A percentile compares a stretch with the other conserved stretches of the same genome.
Conservation (phyloP, 2,113 vertebrate genomes). For the human region GRCh38 chr6:7505001-7505500, state of each 20-base stretch:
- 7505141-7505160: neutral
- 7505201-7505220: neutral
- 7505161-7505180: neutral
- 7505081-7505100: neutral
- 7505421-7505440: neutral
- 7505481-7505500: slow-evolving; percentile 78
- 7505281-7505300: neutral
- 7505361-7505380: neutral
- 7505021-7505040: neutral
- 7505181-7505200: neutral
- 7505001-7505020: neutral
- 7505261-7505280: slow-evolving; percentile 28
- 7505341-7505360: neutral
- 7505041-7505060: neutral
- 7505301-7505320: neutral
- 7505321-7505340: slow-evolving; percentile 41
- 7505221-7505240: slow-evolving; percentile 21
- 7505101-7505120: neutral
- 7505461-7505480: slow-evolving; percentile 71
- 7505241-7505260: slow-evolving; percentile 1
- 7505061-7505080: neutral
- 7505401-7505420: slow-evolving; percentile 46
- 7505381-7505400: slow-evolving; percentile 49
- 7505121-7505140: neutral
- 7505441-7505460: neutral